Evolutionary conservation across 2,113 vertebrate species (phyloP), one percentile per base, ranked within the genome.

Genomic region (Lepus timidus): DNA sequence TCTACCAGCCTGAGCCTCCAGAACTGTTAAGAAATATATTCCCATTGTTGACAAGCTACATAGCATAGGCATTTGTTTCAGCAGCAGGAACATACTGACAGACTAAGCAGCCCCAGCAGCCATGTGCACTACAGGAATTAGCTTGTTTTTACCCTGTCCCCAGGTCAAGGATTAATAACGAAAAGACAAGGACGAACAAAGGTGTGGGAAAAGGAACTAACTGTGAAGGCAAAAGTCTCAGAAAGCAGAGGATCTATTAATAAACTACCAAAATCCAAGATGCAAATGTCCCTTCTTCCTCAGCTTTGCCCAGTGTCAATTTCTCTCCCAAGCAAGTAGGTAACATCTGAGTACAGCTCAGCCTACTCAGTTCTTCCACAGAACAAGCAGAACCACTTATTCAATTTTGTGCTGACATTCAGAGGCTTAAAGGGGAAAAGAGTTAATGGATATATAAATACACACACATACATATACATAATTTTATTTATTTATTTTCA

Each of bases 121-220:
- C 22, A 81, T 79, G 91, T 94, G 58, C 25, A 75, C 36, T 31
- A 75, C 17, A 58, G 61, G 29, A 71, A 79, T 84, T 61, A 58
- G 49, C 61, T 84, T 74, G 58, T 73, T 91, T 71, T 74, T 89
- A 25, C 86, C 3, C 36, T 58, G 29, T 91, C 61, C 25, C 64
- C 61, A 88, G 20, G 79, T 55, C 33, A 88, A 93, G 39, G 64
- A 78, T 76, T 39, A 86, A 33, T 52, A 84, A 7, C 20, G 52
- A 85, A 14, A 88, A 73, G 20, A 73, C 4, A 81, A 73, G 36
- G 88, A 91, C 68, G 70, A 80, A 62, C 1, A 64, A 36, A 76
- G 4, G 16, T 71, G 16, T 94, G 55, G 74, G 58, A 83, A 88
- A 29, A 95, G 80, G 85, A 85, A 92, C 64, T 11, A 75, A 73